Evolutionary conservation across 2,797 vertebrate species (phyloP), one percentile per base, ranked within the genome.

Genomic region (Erpetoichthys calabaricus): DNA sequence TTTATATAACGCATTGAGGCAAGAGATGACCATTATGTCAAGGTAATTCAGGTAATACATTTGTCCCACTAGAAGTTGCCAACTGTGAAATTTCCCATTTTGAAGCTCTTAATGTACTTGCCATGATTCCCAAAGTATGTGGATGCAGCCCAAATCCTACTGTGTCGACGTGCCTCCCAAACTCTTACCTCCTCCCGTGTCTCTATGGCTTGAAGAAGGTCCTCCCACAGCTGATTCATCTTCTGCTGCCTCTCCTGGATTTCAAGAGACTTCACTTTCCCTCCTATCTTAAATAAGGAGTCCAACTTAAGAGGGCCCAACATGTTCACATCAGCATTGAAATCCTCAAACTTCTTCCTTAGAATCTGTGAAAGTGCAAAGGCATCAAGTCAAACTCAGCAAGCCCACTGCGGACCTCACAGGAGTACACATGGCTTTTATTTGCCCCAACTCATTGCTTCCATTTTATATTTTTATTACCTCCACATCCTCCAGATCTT

Each of bases 311-410:
- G 80, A 55, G 74, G 81, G 5, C 89, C 91, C 61, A 92, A 65
- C 58, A 72, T 65, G 5, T 70, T 80, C 6, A 85, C 66, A 63
- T 94, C 91, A 3, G 74, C 81, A 56, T 78, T 69, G 75, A 93
- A 86, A 64, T 83, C 76, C 64, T 86, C 78, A 75, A 92, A 80
- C 67, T 83, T 87, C 68, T 91, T 87, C 77, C 91, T 86, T 42
- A 91, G 73, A 7, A 81, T 73, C 92, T 94, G 69, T 1, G 44
- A 63, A 57, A 47, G 3, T 52, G 46, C 47, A 60, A 7, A 44
- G 54, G 50, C 25, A 25, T 25, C 25, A 25, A 25, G 25, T 25
- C 25, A 25, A 25, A 25, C 25, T 25, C 25, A 25, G 25, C 25
- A 25, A 25, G 6, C 46, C 46, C 5, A 47, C 46, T 47, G 46